phyloP scores from a whole-genome alignment of 2,113 vertebrate species.

The Lamprotornis superbus region DNA sequence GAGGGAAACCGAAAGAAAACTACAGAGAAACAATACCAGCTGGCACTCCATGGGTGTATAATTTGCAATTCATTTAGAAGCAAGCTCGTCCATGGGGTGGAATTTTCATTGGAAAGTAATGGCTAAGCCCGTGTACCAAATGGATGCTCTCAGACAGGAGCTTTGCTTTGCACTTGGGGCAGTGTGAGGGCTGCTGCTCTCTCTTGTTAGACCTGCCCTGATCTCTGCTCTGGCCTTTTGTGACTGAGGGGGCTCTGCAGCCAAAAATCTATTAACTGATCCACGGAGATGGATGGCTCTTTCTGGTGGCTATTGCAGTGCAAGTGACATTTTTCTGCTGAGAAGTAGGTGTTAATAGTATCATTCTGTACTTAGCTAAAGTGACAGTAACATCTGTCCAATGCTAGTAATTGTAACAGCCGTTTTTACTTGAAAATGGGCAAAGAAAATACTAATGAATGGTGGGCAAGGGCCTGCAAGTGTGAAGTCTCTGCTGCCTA shows the following conservation, averaged over 20 bases:
- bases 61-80: constrained; percentile 47
- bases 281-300: not conserved
- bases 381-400: not conserved
- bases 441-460: not conserved
- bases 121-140: not conserved
- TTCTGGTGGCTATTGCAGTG: not conserved
- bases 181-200: not conserved
- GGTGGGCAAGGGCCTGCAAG: not conserved
- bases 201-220: not conserved
- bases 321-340: not conserved
- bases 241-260: not conserved
- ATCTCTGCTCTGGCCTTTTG: not conserved
- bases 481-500: not conserved
- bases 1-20: not conserved
- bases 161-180: not conserved
- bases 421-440: not conserved
- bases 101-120: not conserved
- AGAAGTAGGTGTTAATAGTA: not conserved
- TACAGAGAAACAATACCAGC: constrained; percentile 38
- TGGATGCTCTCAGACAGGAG: not conserved
- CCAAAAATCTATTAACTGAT: not conserved
- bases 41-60: constrained; percentile 15
- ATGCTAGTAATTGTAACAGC: not conserved
- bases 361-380: not conserved
- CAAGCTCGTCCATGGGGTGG: not conserved